These are phyloP conservation scores for Melierax canorus DNA, from an alignment of 2,113 vertebrate genomes.

Conservation along the genomic window DNA sequence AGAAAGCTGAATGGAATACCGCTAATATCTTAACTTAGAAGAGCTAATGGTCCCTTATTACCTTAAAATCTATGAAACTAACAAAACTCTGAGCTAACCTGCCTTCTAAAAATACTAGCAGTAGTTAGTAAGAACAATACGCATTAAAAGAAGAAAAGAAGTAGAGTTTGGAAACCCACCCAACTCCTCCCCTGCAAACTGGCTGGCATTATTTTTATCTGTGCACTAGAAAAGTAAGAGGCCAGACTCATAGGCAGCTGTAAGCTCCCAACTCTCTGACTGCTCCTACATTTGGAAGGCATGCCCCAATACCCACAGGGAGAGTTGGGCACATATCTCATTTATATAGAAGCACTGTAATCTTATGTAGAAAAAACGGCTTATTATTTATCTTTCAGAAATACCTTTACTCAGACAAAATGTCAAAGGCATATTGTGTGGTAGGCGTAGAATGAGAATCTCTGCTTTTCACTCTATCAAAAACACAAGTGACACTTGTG, in stretches of 20 bases:
- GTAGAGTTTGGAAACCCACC: not conserved
- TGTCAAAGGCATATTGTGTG: not conserved
- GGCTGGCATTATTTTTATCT: not conserved
- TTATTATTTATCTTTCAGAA: not conserved
- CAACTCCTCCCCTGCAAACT: not conserved
- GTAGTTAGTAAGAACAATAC: not conserved
- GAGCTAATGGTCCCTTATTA: not conserved
- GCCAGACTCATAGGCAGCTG: not conserved
- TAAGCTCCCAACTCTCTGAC: not conserved
- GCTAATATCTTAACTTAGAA: not conserved
- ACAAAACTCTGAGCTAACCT: not conserved
- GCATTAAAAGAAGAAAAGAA: not conserved
- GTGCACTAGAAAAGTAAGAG: not conserved
- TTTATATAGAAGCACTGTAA: not conserved
- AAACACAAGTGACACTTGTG: not conserved
- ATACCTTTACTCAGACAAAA: not conserved
- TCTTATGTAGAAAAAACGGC: not conserved
- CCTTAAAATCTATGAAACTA: not conserved
- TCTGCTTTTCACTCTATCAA: not conserved
- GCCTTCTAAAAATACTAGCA: not conserved
- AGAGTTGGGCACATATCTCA: not conserved
- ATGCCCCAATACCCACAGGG: not conserved
- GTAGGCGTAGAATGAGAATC: not conserved
- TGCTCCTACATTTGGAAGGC: not conserved
- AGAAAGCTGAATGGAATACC: not conserved